These are phyloP conservation scores for Calameuta pallipes DNA, from an alignment of 2,888 invertebrate genomes.

Conservation along the genomic window DNA sequence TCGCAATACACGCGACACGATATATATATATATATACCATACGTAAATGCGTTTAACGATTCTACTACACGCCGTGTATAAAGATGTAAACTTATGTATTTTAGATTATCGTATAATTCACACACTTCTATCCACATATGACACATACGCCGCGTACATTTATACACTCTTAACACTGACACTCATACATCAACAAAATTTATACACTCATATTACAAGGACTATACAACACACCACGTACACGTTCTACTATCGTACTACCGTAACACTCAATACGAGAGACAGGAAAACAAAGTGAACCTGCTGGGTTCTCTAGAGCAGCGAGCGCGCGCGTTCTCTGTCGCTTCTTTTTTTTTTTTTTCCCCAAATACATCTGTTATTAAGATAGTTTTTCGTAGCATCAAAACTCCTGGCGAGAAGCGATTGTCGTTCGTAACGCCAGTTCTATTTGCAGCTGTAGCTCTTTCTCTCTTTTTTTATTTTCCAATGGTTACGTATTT, in stretches of 20 bases:
- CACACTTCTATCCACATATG: conserved; percentile 15
- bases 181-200: conserved; percentile 22
- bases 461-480: not conserved
- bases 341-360: not conserved
- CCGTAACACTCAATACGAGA: not conserved
- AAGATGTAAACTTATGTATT: conserved; percentile 64
- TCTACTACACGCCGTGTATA: conserved; percentile 58
- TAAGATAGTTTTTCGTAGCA: not conserved
- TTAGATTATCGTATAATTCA: conserved; percentile 61
- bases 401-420: not conserved
- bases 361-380: not conserved
- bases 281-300: not conserved
- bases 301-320: not conserved
- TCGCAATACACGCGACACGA: not conserved
- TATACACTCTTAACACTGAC: conserved; percentile 27
- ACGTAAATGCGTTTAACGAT: conserved; percentile 50
- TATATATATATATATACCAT: conserved; percentile 31
- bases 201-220: not conserved
- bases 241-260: not conserved
- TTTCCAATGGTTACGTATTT: not conserved
- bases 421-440: not conserved
- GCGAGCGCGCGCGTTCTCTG: not conserved
- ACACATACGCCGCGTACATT: conserved; percentile 19
- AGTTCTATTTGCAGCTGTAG: not conserved
- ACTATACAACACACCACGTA: not conserved